phyloP scores from a whole-genome alignment of 2,888 invertebrate genomes.

The Melinaea marsaeus region DNA sequence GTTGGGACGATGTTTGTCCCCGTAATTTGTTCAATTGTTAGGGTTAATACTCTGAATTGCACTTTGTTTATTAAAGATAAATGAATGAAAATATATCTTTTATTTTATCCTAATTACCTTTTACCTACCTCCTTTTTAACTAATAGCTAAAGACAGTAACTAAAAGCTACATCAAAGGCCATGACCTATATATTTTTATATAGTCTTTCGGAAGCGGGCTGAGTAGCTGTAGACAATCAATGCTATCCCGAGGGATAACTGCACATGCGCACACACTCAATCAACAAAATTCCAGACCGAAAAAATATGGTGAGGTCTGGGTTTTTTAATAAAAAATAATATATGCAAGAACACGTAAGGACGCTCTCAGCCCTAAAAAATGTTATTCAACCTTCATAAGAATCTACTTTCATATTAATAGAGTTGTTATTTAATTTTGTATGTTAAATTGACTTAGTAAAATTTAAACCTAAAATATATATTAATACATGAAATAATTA shows the following conservation, averaged over 20 bases:
- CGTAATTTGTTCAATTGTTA: slow-evolving; percentile 76
- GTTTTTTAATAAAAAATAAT: not conserved
- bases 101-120: slow-evolving; percentile 40
- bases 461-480: too few relatives aligned
- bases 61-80: slow-evolving; percentile 79
- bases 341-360: not conserved
- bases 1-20: slow-evolving; percentile 62
- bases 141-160: not conserved
- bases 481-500: too few relatives aligned
- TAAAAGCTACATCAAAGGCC: slow-evolving; percentile 38
- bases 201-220: slow-evolving; percentile 42
- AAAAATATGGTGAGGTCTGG: not conserved
- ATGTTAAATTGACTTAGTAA: too few relatives aligned
- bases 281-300: not conserved
- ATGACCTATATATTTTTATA: slow-evolving; percentile 63
- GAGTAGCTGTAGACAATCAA: slow-evolving; percentile 65
- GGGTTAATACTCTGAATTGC: slow-evolving; percentile 78
- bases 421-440: too few relatives aligned
- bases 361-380: not conserved
- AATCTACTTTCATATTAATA: too few relatives aligned
- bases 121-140: not conserved
- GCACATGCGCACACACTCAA: slow-evolving; percentile 63
- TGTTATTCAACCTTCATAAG: too few relatives aligned
- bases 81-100: slow-evolving; percentile 64
- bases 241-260: slow-evolving; percentile 70